Conservation (phyloP, 2,888 invertebrate species). For the Cephalotes varians region DNA sequence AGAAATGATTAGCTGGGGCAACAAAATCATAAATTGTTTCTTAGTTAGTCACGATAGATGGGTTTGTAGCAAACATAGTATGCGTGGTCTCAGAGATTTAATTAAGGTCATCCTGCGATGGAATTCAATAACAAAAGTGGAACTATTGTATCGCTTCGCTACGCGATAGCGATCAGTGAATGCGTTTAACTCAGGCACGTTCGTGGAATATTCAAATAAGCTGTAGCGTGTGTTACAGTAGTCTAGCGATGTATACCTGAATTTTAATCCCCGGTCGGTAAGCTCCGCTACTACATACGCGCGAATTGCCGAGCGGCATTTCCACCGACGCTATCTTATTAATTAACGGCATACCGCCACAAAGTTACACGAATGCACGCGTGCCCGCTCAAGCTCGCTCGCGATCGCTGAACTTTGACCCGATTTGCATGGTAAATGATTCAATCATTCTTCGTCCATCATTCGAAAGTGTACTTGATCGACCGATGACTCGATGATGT, state of each 20-base stretch:
- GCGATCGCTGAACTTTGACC: conserved; percentile 61
- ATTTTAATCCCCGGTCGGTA: conserved; percentile 35
- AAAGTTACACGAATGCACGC: not conserved
- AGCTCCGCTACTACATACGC: conserved; percentile 1
- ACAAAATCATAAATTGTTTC: not conserved
- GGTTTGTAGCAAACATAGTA: not conserved
- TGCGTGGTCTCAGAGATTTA: not conserved
- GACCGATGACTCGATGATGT: conserved; percentile 14
- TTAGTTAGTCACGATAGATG: not conserved
- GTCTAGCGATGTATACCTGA: conserved; percentile 7
- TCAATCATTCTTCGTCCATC: conserved; percentile 3
- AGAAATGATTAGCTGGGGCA: not conserved
- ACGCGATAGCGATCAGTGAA: conserved; percentile 1
- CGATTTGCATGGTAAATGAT: conserved; percentile 43
- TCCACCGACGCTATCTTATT: conserved; percentile 13
- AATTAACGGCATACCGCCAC: conserved; percentile 40
- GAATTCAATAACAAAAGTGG: not conserved
- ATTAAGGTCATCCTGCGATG: not conserved
- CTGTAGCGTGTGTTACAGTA: not conserved
- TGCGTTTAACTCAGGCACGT: not conserved
- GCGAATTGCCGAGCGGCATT: conserved; percentile 13
- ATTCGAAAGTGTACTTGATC: conserved; percentile 3
- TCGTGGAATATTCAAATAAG: conserved; percentile 44
- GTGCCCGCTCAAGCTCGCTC: not conserved
- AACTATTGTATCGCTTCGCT: conserved; percentile 20